Evolutionary conservation across 2,888 invertebrate genomes (phyloP).

Genomic region (Cenopis cana): DNA sequence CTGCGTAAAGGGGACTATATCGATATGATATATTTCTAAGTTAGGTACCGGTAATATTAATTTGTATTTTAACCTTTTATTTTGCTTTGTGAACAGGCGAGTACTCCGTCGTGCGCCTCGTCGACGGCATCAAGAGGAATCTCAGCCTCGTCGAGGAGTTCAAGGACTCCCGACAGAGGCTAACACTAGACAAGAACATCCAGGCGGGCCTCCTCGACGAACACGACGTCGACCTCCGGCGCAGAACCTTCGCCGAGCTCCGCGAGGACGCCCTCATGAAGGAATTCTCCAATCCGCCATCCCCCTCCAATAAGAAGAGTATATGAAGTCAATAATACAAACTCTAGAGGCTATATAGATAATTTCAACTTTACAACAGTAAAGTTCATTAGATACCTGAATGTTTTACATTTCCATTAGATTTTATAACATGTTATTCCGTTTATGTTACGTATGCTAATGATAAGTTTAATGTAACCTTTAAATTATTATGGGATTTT

Average conservation of each 20-base stretch:
- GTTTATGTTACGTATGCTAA: constrained; percentile 69
- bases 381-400: constrained; percentile 75
- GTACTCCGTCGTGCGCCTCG: constrained; percentile 76
- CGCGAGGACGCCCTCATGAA: constrained; percentile 58
- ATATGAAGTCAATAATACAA: constrained; percentile 56
- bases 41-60: no score
- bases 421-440: constrained; percentile 84
- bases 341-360: constrained; percentile 40
- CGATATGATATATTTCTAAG: no score
- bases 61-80: no score
- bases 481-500: constrained; percentile 76
- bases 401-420: constrained; percentile 81
- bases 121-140: constrained; percentile 79
- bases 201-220: constrained; percentile 76
- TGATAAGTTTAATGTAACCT: constrained; percentile 69
- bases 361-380: constrained; percentile 61
- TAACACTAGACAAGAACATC: constrained; percentile 74
- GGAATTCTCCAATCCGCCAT: constrained; percentile 70
- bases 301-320: constrained; percentile 71
- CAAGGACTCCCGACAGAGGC: constrained; percentile 68
- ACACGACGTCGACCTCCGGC: constrained; percentile 64
- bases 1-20: no score
- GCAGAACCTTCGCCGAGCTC: constrained; percentile 61
- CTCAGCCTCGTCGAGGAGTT: constrained; percentile 78
- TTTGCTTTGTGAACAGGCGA: no score